Evolutionary conservation across 2,888 invertebrate genomes (phyloP).

Genomic region (Pristionchus fissidentatus): DNA sequence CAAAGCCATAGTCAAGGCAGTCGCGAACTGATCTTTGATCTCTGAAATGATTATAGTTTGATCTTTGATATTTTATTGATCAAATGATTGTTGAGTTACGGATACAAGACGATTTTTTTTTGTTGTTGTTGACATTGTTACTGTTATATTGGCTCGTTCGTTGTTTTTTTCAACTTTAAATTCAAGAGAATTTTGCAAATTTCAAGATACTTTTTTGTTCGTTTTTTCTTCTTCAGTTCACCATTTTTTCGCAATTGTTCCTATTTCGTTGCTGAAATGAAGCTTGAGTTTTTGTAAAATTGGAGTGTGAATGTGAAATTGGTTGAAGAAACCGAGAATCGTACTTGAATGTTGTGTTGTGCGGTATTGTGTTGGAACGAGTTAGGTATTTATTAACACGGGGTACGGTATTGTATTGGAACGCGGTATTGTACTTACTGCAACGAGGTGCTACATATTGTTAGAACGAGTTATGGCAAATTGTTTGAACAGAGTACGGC

Average conservation of each 20-base stretch:
- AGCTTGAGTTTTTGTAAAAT: not conserved
- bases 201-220: not conserved
- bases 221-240: not conserved
- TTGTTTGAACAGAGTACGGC: too few relatives aligned
- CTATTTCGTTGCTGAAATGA: not conserved
- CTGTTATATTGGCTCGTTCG: slow-evolving; percentile 1
- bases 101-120: not conserved
- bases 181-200: not conserved
- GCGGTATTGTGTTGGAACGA: too few relatives aligned
- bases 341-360: not conserved
- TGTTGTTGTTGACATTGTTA: slow-evolving; percentile 32
- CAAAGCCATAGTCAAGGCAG: slow-evolving; percentile 41
- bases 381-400: not conserved
- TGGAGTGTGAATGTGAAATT: not conserved
- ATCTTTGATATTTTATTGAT: slow-evolving; percentile 3
- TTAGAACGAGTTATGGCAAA: not conserved
- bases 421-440: not conserved
- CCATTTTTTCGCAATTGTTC: not conserved
- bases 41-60: not conserved
- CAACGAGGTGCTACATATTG: not conserved
- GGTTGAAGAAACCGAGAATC: not conserved
- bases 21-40: slow-evolving; percentile 9
- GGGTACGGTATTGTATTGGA: not conserved
- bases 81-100: not conserved
- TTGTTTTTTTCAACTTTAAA: not conserved